Base-by-base conservation (phyloP, 53 echinoderm and acorn worm genomes). In the Holothuria scabra region DNA sequence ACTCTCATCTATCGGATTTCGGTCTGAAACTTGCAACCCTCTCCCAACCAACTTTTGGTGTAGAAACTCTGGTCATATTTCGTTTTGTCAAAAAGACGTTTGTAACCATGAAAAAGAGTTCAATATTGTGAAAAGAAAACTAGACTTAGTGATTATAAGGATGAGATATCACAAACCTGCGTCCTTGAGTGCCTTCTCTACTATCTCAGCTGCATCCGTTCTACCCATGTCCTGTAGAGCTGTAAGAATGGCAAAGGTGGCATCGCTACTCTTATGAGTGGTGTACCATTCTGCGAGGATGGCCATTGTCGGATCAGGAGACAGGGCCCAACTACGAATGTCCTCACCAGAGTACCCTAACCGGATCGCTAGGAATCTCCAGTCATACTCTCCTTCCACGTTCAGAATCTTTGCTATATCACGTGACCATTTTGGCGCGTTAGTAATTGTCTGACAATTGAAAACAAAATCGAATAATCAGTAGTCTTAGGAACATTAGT, bases 221-320 rank as follows among this genome's bases (percentile, higher is more conserved):
- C 93, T 81, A 10, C 96, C 96, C 91, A 96, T 96, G 52, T 96
- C 96, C 63, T 96, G 87, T 21, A 96, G 75, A 18, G 96, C 93
- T 9, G 91, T 93, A 22, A 96, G 75, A 28, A 96, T 88, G 58
- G 96, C 96, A 41, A 88, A 96, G 4, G 96, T 96, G 14, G 96
- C 96, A 19, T 96, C 96, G 48, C 93, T 93, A 66, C 96, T 96
- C 78, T 96, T 93, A 72, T 96, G 96, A 12, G 88, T 90, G 32
- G 93, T 93, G 85, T 96, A 96, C 96, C 96, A 96, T 56, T 96
- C 96, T 0, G 93, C 91, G 24, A 97, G 79, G 20, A 97, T 80
- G 18, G 93, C 88, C 97, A 97, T 94, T 14, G 97, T 94, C 1
- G 97, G 96, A 66, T 96, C 96, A 20, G 93, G 93, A 19, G 96